A percentile compares a stretch with the other conserved stretches of the same genome.
phyloP scores from a whole-genome alignment of 2,888 invertebrate genomes.

The Xestia ashworthii region DNA sequence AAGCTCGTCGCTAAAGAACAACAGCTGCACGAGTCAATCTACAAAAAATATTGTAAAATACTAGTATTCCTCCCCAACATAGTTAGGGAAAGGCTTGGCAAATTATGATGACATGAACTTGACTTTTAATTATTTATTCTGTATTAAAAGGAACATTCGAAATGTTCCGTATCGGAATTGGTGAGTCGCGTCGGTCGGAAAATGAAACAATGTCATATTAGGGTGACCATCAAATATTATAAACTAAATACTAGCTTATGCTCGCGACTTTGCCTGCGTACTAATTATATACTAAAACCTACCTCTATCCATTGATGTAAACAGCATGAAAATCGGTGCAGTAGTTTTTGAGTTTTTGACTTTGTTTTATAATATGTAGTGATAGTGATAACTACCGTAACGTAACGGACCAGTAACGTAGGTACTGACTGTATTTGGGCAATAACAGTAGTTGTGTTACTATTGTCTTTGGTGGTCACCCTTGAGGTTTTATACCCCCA shows the following conservation, averaged over 20 bases:
- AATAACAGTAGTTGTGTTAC: too few relatives aligned
- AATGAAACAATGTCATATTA: constrained; percentile 14
- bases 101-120: constrained; percentile 21
- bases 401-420: too few relatives aligned
- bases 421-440: too few relatives aligned
- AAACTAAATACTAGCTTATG: too few relatives aligned
- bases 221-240: constrained; percentile 7
- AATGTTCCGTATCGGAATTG: constrained; percentile 12
- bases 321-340: too few relatives aligned
- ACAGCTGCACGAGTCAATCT: not conserved
- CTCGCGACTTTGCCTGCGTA: too few relatives aligned
- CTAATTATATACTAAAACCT: too few relatives aligned
- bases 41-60: not conserved
- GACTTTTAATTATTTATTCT: constrained; percentile 15
- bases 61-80: not conserved
- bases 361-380: too few relatives aligned
- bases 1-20: not conserved
- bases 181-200: constrained; percentile 7
- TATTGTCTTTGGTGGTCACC: not conserved
- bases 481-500: not conserved
- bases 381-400: too few relatives aligned
- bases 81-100: not conserved
- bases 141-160: constrained; percentile 5
- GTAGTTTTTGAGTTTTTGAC: too few relatives aligned
- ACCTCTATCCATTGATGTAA: too few relatives aligned